A percentile compares a stretch with the other conserved stretches of the same genome.
Conservation (phyloP, 1,140 invertebrate genomes). For the Drosophila bifasciata region DNA sequence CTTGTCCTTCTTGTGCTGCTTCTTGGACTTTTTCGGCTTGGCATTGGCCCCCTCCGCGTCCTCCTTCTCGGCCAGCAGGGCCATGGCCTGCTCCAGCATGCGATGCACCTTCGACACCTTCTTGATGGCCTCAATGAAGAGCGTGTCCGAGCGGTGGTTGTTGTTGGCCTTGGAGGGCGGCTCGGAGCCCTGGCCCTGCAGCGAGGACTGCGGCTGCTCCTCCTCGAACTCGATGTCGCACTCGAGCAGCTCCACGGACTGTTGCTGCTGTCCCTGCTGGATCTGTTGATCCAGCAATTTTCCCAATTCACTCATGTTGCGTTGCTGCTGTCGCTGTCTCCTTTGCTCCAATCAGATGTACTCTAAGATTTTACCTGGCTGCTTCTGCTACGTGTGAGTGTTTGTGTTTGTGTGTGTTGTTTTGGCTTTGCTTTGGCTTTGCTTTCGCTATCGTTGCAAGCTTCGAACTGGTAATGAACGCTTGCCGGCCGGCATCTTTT, state of each 20-base stretch:
- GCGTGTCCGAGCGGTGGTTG: background rate
- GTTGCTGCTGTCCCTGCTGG: background rate
- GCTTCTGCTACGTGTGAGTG: too few species aligned
- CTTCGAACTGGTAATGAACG: constrained; percentile 45
- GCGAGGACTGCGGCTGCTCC: constrained; percentile 13
- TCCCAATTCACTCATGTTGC: constrained; percentile 23
- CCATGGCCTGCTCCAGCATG: constrained; percentile 54
- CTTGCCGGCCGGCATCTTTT: constrained; percentile 70
- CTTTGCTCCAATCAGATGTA: constrained; percentile 4
- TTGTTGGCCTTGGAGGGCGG: background rate
- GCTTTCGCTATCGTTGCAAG: constrained; percentile 16
- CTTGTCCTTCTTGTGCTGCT: constrained; percentile 41
- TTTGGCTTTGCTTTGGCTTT: background rate
- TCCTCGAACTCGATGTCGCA: constrained; percentile 50
- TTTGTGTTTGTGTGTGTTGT: background rate
- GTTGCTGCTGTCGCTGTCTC: too few species aligned
- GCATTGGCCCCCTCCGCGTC: constrained; percentile 13
- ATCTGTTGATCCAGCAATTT: constrained; percentile 11
- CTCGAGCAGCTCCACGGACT: constrained; percentile 38
- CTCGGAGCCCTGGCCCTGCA: background rate
- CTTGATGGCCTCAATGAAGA: constrained; percentile 58
- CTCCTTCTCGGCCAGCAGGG: constrained; percentile 47
- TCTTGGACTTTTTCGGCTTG: constrained; percentile 25
- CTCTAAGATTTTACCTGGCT: background rate
- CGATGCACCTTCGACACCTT: constrained; percentile 58